These are phyloP conservation scores for Rhabdornis inornatus DNA, from an alignment of 2,113 vertebrate species.

Conservation along the genomic window DNA sequence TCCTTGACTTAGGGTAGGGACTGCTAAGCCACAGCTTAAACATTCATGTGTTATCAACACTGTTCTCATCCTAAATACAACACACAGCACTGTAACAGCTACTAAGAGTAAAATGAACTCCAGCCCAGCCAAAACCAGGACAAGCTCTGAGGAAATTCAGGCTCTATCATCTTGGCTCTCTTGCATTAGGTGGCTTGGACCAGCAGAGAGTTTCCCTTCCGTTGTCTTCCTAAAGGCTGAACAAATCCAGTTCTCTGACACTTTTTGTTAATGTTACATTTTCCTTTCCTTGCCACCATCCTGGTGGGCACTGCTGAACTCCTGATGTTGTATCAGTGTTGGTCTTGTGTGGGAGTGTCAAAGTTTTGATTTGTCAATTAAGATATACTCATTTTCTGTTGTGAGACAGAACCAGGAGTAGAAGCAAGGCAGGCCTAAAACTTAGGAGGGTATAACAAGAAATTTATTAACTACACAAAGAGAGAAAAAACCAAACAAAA, in stretches of 20 bases:
- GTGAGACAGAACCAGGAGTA: too few species aligned
- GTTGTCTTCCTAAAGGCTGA: not conserved
- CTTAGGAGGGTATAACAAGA: too few species aligned
- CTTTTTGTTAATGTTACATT: not conserved
- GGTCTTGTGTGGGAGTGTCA: too few species aligned
- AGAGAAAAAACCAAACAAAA: too few species aligned
- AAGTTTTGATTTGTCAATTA: too few species aligned
- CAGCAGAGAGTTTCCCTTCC: not conserved
- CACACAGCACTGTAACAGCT: not conserved
- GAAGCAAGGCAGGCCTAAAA: too few species aligned
- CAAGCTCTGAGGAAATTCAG: not conserved
- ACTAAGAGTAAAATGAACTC: not conserved
- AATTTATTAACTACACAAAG: too few species aligned
- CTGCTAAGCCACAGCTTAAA: not conserved
- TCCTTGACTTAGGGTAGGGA: not conserved
- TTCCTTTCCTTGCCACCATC: not conserved
- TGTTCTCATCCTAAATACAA: not conserved
- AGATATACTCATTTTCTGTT: too few species aligned
- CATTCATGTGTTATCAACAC: not conserved
- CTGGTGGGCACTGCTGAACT: not conserved
- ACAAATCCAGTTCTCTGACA: not conserved
- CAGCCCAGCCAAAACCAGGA: not conserved
- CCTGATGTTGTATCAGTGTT: fast-evolving
- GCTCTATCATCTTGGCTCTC: not conserved
- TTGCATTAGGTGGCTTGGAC: not conserved